Conservation (phyloP, 2,888 invertebrate species). For the Rhodophaea formosa region DNA sequence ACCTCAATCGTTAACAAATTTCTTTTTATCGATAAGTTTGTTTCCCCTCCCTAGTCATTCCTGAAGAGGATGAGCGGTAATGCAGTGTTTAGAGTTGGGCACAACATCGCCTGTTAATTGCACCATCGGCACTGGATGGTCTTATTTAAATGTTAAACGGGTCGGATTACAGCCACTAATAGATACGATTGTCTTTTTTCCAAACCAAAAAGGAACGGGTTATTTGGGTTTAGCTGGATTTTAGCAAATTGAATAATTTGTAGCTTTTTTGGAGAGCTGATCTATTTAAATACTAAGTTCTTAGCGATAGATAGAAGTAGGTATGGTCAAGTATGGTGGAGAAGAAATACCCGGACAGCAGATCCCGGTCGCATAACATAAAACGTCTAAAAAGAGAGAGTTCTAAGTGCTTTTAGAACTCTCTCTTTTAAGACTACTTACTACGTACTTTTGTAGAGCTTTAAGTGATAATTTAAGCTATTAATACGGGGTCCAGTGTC, state of each 20-base stretch:
- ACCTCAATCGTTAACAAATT: background rate
- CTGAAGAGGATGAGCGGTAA: constrained; percentile 71
- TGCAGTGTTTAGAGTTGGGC: constrained; percentile 64
- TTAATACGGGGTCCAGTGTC: too few species aligned
- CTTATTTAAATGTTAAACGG: constrained; percentile 13
- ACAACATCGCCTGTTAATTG: constrained; percentile 48
- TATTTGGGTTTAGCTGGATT: background rate
- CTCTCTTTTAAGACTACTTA: too few species aligned
- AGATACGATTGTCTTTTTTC: constrained; percentile 6
- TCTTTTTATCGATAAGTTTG: constrained; percentile 27
- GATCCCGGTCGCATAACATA: too few species aligned
- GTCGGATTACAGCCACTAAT: constrained; percentile 12
- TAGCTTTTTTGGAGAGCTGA: too few species aligned
- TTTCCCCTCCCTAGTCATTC: constrained; percentile 48
- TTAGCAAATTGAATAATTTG: background rate
- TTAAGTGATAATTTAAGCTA: too few species aligned
- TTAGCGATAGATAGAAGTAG: too few species aligned
- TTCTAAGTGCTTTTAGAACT: too few species aligned
- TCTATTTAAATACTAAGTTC: too few species aligned
- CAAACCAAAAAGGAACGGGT: background rate
- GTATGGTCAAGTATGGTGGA: too few species aligned
- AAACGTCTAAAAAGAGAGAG: too few species aligned
- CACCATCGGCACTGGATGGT: constrained; percentile 7
- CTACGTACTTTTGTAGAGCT: too few species aligned
- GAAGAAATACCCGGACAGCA: too few species aligned